A percentile compares a stretch with the other conserved stretches of the same genome.
phyloP scores from a whole-genome alignment of 2,797 vertebrate genomes.

The Cygnus olor region DNA sequence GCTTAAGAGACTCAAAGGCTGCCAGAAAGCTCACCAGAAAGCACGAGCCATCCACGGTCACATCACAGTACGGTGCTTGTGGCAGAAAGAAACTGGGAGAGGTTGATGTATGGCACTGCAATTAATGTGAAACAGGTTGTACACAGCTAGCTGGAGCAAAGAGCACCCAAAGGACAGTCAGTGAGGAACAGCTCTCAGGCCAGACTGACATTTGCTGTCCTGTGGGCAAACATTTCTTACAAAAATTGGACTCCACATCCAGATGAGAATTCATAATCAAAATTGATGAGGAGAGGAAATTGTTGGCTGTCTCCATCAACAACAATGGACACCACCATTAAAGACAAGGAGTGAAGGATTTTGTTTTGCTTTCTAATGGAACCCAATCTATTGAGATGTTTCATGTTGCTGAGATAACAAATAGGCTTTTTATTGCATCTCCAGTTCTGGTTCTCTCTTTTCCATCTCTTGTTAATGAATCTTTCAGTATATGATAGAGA shows the following conservation, averaged over 20 bases:
- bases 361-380: not conserved
- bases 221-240: not conserved
- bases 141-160: not conserved
- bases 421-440: not conserved
- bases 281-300: not conserved
- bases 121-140: not conserved
- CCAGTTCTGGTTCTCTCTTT: not conserved
- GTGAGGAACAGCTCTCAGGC: not conserved
- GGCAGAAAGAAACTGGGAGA: fast-evolving
- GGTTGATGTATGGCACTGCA: not conserved
- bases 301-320: not conserved
- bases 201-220: not conserved
- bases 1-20: not conserved
- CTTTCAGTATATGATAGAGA: not conserved
- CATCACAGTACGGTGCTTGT: fast-evolving
- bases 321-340: not conserved
- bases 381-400: not conserved
- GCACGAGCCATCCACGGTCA: fast-evolving
- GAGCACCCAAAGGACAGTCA: not conserved
- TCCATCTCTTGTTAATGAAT: not conserved
- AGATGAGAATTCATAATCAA: not conserved
- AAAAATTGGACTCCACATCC: not conserved
- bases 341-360: not conserved
- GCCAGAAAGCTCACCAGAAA: not conserved
- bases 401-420: not conserved